phyloP scores from a whole-genome alignment of 2,888 invertebrate species.

The Lymantria dispar region DNA sequence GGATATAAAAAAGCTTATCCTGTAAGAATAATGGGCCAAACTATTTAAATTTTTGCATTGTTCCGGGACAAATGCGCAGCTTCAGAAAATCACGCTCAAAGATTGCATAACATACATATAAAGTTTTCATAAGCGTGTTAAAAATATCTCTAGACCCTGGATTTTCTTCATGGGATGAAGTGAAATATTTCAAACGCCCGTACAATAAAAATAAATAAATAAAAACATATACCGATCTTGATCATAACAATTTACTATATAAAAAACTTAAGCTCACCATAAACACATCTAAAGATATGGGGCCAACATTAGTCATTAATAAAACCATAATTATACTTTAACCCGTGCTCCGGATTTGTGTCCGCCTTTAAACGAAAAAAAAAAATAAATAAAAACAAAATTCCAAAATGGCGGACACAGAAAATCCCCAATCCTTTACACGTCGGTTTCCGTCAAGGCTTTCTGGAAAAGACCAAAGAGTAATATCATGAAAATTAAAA shows the following conservation, averaged over 20 bases:
- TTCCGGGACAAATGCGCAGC: too few species aligned
- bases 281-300: conserved; percentile 38
- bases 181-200: too few species aligned
- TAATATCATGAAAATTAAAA: conserved; percentile 54
- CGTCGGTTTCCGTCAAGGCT: conserved; percentile 20
- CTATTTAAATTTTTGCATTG: too few species aligned
- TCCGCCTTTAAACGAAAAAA: conserved; percentile 22
- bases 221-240: too few species aligned
- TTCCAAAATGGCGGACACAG: conserved; percentile 27
- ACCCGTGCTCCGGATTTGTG: conserved; percentile 47
- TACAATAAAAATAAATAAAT: too few species aligned
- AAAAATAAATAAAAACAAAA: conserved; percentile 4
- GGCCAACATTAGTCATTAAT: conserved; percentile 42
- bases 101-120: too few species aligned
- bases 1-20: too few species aligned
- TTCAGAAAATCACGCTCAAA: too few species aligned
- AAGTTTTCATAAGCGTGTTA: too few species aligned
- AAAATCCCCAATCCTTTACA: conserved; percentile 28
- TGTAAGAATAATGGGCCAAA: too few species aligned
- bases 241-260: background rate
- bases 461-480: conserved; percentile 75
- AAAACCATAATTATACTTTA: conserved; percentile 56
- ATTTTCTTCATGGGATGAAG: too few species aligned
- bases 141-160: too few species aligned
- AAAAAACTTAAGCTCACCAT: conserved; percentile 30